These are phyloP conservation scores for Apostichopus japonicus DNA, from an alignment of 35 echinoderm and acorn worm genomes.

Conservation along the genomic window DNA sequence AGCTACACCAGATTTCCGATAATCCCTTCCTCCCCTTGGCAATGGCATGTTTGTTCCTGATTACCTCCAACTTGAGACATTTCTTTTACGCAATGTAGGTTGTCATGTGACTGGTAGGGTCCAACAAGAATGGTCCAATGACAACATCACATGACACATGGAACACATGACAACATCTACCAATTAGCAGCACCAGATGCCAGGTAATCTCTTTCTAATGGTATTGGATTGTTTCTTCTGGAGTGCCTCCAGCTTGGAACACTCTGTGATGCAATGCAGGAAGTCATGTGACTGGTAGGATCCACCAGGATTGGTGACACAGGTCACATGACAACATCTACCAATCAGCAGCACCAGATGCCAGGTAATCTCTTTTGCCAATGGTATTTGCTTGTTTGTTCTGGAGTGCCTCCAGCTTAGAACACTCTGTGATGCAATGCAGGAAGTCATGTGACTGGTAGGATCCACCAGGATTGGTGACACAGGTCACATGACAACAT, in stretches of 20 bases:
- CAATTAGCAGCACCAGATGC: conserved; percentile 91
- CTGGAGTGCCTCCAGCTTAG: conserved; percentile 94
- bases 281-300: no score
- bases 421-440: conserved; percentile 97
- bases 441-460: no score
- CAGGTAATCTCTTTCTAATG: conserved; percentile 92
- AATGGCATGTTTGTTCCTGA: conserved; percentile 84
- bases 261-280: conserved; percentile 92
- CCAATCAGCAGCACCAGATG: conserved; percentile 93
- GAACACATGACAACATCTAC: conserved; percentile 55
- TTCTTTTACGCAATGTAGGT: conserved; percentile 48
- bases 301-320: neutral
- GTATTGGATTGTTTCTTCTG: conserved; percentile 95
- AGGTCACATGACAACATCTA: conserved; percentile 47
- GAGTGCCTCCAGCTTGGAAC: conserved; percentile 92
- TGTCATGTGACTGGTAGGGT: no score
- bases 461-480: neutral
- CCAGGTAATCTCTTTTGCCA: conserved; percentile 93
- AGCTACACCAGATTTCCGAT: conserved; percentile 75
- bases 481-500: conserved; percentile 1
- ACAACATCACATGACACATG: no score
- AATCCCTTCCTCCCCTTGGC: conserved; percentile 89
- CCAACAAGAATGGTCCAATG: neutral
- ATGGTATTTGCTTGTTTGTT: conserved; percentile 95
- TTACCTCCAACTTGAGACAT: conserved; percentile 94